Conservation (phyloP, 2,888 invertebrate species). For the Baronia brevicornis region DNA sequence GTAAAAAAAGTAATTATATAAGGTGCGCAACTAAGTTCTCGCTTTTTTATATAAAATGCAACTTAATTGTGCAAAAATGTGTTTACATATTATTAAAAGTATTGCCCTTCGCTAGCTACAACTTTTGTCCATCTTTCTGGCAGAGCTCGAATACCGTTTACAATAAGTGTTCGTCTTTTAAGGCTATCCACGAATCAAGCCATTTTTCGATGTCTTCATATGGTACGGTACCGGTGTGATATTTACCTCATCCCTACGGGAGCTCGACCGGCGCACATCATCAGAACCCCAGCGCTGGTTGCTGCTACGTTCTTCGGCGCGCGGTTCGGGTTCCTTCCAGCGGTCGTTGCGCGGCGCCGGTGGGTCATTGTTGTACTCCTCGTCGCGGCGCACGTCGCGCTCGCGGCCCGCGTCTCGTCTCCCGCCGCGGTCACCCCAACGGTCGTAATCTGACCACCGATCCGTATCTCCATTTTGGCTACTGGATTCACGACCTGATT, state of each 20-base stretch:
- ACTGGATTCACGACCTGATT: slow-evolving; percentile 59
- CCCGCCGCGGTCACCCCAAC: slow-evolving; percentile 41
- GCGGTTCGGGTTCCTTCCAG: slow-evolving; percentile 76
- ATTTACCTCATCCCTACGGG: slow-evolving; percentile 60
- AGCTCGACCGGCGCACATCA: slow-evolving; percentile 60
- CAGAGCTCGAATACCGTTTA: too few relatives aligned
- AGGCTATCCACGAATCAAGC: too few relatives aligned
- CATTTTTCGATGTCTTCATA: not conserved
- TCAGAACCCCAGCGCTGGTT: slow-evolving; percentile 62
- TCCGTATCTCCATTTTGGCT: slow-evolving; percentile 71
- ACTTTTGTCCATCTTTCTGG: too few relatives aligned
- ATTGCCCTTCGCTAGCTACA: too few relatives aligned
- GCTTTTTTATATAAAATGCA: too few relatives aligned
- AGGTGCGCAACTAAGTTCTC: too few relatives aligned
- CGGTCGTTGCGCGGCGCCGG: slow-evolving; percentile 76
- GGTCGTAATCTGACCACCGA: slow-evolving; percentile 55
- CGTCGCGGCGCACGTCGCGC: slow-evolving; percentile 42
- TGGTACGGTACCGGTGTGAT: not conserved
- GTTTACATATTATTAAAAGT: too few relatives aligned
- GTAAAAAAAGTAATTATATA: too few relatives aligned
- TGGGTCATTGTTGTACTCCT: slow-evolving; percentile 53
- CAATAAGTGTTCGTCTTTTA: too few relatives aligned
- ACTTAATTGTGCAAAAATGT: too few relatives aligned
- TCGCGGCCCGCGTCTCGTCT: slow-evolving; percentile 35
- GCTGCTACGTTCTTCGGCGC: slow-evolving; percentile 49